Percentiles rank a stretch among this genome's conserved stretches.
These are phyloP conservation scores for Hafferia zeledoni DNA, from an alignment of 2,797 vertebrate genomes.

Conservation along the genomic window DNA sequence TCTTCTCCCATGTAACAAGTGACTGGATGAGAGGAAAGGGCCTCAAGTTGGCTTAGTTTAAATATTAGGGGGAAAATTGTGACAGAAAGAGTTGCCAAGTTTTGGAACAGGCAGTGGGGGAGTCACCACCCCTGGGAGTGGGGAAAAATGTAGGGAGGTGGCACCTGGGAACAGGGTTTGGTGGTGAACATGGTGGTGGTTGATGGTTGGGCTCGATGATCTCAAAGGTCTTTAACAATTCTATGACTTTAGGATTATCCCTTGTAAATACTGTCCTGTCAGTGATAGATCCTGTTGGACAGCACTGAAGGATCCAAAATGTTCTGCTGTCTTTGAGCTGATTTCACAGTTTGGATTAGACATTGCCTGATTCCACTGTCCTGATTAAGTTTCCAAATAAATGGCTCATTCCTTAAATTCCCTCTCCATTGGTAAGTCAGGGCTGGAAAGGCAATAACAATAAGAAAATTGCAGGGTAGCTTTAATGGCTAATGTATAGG, in stretches of 20 bases:
- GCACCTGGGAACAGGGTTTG: neutral
- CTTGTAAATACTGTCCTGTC: too few species aligned
- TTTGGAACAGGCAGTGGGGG: neutral
- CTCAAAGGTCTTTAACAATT: neutral
- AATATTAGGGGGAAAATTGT: neutral
- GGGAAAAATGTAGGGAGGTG: accelerated
- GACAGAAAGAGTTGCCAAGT: neutral
- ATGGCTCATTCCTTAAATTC: neutral
- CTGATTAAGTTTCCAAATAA: neutral
- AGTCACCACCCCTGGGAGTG: neutral
- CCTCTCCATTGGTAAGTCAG: neutral
- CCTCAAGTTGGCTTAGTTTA: neutral
- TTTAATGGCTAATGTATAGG: neutral
- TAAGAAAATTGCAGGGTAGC: neutral
- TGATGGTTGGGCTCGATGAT: neutral
- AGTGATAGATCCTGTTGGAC: neutral
- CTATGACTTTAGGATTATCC: neutral
- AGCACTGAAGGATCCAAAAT: neutral
- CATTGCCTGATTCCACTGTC: neutral
- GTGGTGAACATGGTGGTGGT: neutral
- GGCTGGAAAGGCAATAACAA: neutral
- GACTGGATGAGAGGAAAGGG: neutral
- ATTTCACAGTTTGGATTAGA: neutral
- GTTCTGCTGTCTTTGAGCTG: neutral
- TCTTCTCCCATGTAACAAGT: neutral